Evolutionary conservation across 2,113 vertebrate genomes (phyloP), one percentile per base, ranked within the genome.

Genomic region (Corvus cornix): DNA sequence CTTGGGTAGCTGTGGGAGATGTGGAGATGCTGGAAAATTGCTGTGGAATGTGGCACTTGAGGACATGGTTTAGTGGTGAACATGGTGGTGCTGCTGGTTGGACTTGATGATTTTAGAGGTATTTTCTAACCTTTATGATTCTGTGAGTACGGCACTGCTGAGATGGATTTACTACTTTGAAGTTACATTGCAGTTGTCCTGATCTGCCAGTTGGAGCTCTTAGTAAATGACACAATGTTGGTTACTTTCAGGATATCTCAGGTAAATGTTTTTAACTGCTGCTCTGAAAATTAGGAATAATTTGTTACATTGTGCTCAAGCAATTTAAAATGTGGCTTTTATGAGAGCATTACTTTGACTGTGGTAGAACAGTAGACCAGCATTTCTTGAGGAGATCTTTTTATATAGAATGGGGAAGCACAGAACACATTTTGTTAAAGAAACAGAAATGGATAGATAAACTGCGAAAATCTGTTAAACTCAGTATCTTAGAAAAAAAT

Each of bases 361-460:
- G 0, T 7, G 13, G 82, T 35, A 37, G 48, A 87, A 19, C 16
- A 63, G 6, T 0, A 67, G 20, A 28, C 33, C 11, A 53, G 0
- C 1, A 0, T 46, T 72, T 91, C 35, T 39, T 73, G 37, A 85
- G 11, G 16, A 43, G 16, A 20, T 53, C 37, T 63, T 7, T 70
- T 41, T 39, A 0, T 48, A 10, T 5, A 19, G 44, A 49, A 39
- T 22, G n/a, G 13, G 39, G 33, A 79, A 67, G 41, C 51, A 51
- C 5, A 37, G n/a, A 77, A 28, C 39, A 10, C 5, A 8, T 85
- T 85, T 91, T 2, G 0, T 67, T 63, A 37, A 21, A 68, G 62
- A 44, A 67, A 48, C 9, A 56, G n/a, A 59, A 83, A 64, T 41
- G 4, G 5, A 10, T 27, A 24, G 18, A 16, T 72, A 10, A 78